Evolutionary conservation across 2,888 invertebrate genomes (phyloP).

Genomic region (Cerastis leucographa): DNA sequence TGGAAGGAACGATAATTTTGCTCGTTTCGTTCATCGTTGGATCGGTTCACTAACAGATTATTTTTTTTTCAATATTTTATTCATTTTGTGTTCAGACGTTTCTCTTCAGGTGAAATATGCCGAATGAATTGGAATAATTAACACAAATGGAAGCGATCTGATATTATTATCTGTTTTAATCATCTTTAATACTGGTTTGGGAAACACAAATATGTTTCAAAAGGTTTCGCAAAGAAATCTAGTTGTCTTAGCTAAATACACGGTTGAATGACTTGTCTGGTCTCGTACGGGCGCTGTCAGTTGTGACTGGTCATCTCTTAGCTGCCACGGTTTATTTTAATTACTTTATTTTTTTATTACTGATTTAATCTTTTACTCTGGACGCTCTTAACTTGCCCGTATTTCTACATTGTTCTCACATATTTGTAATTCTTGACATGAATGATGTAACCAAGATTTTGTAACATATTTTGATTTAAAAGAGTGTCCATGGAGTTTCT

Average conservation of each 20-base stretch:
- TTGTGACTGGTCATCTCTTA: no score
- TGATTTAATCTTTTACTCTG: no score
- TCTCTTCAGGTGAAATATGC: not conserved
- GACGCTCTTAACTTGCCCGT: no score
- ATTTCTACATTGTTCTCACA: no score
- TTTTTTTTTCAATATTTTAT: not conserved
- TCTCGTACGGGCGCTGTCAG: no score
- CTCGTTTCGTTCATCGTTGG: not conserved
- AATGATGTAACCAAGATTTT: no score
- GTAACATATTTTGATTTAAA: no score
- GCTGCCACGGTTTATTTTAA: no score
- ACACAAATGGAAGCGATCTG: not conserved
- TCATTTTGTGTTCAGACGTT: not conserved
- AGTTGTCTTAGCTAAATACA: constrained; percentile 4
- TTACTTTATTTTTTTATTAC: no score
- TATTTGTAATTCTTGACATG: no score
- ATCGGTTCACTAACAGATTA: not conserved
- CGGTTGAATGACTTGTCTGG: not conserved
- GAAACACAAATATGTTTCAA: constrained; percentile 6
- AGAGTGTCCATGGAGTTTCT: no score
- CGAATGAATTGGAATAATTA: not conserved
- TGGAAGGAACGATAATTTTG: not conserved
- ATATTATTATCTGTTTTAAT: not conserved
- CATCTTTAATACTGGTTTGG: not conserved
- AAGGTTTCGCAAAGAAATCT: constrained; percentile 17